Base-by-base conservation (phyloP, 2,113 vertebrate genomes). In the Chrysemys picta region DNA sequence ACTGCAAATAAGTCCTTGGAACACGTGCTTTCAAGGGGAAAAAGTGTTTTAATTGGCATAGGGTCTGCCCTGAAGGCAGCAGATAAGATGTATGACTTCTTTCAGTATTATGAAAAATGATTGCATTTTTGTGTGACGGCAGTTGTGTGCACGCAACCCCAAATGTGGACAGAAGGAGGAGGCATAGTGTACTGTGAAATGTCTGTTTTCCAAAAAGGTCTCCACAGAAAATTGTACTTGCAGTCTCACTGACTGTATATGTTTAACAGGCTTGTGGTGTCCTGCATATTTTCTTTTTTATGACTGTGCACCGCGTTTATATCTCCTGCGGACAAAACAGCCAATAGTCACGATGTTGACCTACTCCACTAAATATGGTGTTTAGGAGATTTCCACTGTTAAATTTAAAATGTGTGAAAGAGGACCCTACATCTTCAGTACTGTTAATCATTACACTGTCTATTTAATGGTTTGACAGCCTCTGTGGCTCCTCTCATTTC, bases 381-480 rank as follows among this genome's bases (percentile, higher is more conserved):
- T 95, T 88, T 8, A 31, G 93, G 95, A 93, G 85, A 76, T 81
- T 56, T 94, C 93, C 86, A 3, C 78, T 89, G 92, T 97, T 97
- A 95, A 97, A 97, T 97, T 90, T 96, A 96, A 96, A 94, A 22
- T 85, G 53, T 0, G 88, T 62, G 93, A 78, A 89, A 94, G 90
- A 72, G 89, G 82, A 53, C 75, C 84, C 93, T 80, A 9, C 96
- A 17, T 85, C 94, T 85, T 86, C 93, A 59, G 93, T 88, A 82
- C 97, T 96, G 96, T 97, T 98, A 95, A 97, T 98, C 98, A 97
- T 94, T 79, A 80, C 62, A 96, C 94, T 93, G 97, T 97, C 97
- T 97, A 96, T 97, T 98, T 95, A 97, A 93, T 98, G 98, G 98
- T 98, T 98, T 98, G 97, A 97, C 98, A 98, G 98, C 97, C 98